These are phyloP conservation scores for Cheilosia soror DNA, from an alignment of 2,888 invertebrate species.

Conservation along the genomic window DNA sequence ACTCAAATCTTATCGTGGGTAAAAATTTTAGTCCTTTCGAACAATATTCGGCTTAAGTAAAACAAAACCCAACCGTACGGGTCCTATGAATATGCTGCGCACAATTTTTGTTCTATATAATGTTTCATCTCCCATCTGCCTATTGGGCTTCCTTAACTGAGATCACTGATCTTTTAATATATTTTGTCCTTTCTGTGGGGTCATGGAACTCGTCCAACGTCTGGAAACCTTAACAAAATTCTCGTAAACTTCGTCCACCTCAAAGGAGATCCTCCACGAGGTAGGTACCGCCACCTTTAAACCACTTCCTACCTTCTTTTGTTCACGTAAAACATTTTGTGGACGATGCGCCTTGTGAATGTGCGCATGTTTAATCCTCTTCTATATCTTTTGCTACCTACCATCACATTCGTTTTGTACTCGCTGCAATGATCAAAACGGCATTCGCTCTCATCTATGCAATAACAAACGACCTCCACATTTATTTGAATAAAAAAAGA, in stretches of 20 bases:
- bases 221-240: background rate
- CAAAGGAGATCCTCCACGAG: slow-evolving; percentile 6
- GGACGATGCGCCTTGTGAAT: slow-evolving; percentile 36
- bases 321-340: slow-evolving; percentile 14
- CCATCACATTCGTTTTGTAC: background rate
- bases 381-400: slow-evolving; percentile 27
- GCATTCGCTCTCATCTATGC: slow-evolving; percentile 42
- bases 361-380: slow-evolving; percentile 59
- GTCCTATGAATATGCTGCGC: no score
- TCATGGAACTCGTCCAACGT: slow-evolving; percentile 8
- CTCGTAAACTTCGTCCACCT: background rate
- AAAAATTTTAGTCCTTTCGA: no score
- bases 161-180: slow-evolving; percentile 10
- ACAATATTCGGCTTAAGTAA: no score
- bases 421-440: slow-evolving; percentile 18
- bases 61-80: no score
- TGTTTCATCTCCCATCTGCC: background rate
- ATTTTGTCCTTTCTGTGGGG: slow-evolving; percentile 1
- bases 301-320: slow-evolving; percentile 17
- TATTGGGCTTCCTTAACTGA: background rate
- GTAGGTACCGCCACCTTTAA: background rate
- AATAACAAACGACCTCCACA: slow-evolving; percentile 72
- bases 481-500: slow-evolving; percentile 46
- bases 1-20: no score
- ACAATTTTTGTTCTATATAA: no score